Evolutionary conservation across 2,797 vertebrate genomes (phyloP).

Genomic region (Diplodus puntazzo): DNA sequence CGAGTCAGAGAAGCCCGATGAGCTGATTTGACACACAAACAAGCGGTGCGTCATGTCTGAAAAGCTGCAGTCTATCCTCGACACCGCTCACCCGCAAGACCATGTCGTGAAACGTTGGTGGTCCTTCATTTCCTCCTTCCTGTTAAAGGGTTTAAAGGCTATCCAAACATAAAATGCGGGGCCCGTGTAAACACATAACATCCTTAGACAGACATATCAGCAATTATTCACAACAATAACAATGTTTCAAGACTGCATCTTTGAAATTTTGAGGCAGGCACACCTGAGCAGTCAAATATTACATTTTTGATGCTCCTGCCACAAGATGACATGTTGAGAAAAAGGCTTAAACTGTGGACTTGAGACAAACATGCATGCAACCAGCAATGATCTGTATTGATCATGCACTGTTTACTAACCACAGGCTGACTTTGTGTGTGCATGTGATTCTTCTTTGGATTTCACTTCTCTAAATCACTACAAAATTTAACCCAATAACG

Average conservation of each 20-base stretch:
- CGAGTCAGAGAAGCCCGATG: conserved; percentile 26
- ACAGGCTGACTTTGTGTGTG: neutral
- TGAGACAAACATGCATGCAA: neutral
- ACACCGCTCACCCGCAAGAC: conserved; percentile 52
- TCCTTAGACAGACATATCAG: conserved; percentile 76
- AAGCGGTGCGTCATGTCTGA: conserved; percentile 24
- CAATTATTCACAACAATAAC: conserved; percentile 65
- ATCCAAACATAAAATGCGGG: conserved; percentile 72
- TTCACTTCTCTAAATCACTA: neutral
- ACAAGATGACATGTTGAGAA: neutral
- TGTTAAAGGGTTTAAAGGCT: conserved; percentile 64
- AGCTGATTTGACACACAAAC: conserved; percentile 13
- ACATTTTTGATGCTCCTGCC: neutral
- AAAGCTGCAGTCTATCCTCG: conserved; percentile 38
- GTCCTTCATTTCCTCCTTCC: conserved; percentile 81
- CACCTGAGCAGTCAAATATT: conserved; percentile 33
- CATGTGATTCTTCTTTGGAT: neutral
- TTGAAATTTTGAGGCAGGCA: conserved; percentile 10
- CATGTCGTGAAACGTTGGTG: conserved; percentile 67
- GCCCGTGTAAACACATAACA: conserved; percentile 81
- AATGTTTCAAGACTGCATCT: conserved; percentile 47
- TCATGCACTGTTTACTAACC: neutral
- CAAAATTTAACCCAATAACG: neutral
- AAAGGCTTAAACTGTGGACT: neutral
- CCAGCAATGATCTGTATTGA: neutral